These are phyloP conservation scores for Phthorimaea operculella DNA, from an alignment of 1,140 invertebrate species.

Conservation along the genomic window DNA sequence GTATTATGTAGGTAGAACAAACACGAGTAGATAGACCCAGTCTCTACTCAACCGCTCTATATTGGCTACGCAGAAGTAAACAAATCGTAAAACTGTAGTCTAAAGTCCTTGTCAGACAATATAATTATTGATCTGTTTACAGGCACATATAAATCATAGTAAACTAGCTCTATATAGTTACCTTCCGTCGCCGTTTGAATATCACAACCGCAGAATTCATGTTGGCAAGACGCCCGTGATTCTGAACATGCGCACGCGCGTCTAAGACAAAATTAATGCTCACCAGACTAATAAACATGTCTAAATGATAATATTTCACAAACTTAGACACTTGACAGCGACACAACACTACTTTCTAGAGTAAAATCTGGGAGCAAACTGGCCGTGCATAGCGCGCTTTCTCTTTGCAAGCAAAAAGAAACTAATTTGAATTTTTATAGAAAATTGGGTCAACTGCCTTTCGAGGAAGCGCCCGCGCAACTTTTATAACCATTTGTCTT, in stretches of 20 bases:
- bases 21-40: no score
- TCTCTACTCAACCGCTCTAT: no score
- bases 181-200: neutral
- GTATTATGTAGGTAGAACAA: neutral
- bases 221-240: neutral
- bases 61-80: no score
- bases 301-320: constrained; percentile 11
- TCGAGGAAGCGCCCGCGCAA: constrained; percentile 38
- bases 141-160: no score
- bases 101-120: no score
- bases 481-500: constrained; percentile 13
- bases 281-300: constrained; percentile 16
- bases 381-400: constrained; percentile 38
- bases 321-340: neutral
- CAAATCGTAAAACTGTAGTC: no score
- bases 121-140: no score
- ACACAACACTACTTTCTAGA: constrained; percentile 47
- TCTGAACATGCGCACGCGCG: constrained; percentile 19
- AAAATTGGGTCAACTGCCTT: constrained; percentile 47
- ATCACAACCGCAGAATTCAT: neutral
- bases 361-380: constrained; percentile 45
- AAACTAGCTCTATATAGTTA: neutral
- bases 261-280: constrained; percentile 28
- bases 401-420: constrained; percentile 58
- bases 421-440: constrained; percentile 63